phyloP scores from a whole-genome alignment of 2,113 vertebrate species.

The Pelusios castaneus region DNA sequence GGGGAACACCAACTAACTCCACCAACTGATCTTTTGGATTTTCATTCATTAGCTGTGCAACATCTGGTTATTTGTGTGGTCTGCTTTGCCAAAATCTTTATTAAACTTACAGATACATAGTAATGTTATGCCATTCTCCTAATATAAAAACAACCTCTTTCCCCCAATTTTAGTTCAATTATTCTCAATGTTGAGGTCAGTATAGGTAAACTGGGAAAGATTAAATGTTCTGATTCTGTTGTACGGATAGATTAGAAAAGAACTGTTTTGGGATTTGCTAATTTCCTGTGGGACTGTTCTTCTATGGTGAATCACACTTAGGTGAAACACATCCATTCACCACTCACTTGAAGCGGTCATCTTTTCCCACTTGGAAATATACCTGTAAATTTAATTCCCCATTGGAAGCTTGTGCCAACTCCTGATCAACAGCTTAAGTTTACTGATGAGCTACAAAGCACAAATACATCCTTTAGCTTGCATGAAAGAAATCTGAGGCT shows the following conservation, averaged over 20 bases:
- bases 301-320: neutral
- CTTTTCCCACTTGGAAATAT: neutral
- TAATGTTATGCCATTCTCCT: neutral
- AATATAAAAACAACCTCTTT: neutral
- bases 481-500: neutral
- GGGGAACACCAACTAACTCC: too few relatives aligned
- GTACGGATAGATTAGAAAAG: neutral
- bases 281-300: neutral
- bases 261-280: neutral
- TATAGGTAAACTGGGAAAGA: neutral
- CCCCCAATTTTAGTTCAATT: neutral
- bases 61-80: too few relatives aligned
- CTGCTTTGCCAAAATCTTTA: neutral
- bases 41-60: too few relatives aligned
- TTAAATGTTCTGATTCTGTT: neutral
- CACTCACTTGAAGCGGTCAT: neutral
- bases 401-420: neutral
- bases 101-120: neutral
- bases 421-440: neutral
- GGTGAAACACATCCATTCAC: neutral
- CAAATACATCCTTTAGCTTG: neutral
- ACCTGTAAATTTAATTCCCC: neutral
- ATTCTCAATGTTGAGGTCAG: neutral
- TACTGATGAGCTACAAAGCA: neutral
- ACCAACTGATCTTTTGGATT: too few relatives aligned